phyloP scores from a whole-genome alignment of 2,113 vertebrate species.

The Platichthys flesus region DNA sequence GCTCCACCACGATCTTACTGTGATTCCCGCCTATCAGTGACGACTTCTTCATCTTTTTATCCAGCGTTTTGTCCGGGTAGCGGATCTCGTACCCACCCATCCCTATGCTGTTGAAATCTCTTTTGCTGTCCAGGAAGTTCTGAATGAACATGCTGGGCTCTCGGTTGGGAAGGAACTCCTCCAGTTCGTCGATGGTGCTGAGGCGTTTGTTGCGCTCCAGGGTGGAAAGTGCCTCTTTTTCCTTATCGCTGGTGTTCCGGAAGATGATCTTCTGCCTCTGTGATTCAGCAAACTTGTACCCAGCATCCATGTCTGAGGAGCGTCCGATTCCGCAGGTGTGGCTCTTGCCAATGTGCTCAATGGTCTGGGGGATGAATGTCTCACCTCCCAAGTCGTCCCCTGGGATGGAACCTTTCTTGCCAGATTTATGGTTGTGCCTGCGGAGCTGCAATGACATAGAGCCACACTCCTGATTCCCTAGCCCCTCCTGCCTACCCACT shows the following conservation, averaged over 20 bases:
- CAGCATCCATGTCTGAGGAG: slow-evolving; percentile 86
- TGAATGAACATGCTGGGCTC: slow-evolving; percentile 97
- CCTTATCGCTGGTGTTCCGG: slow-evolving; percentile 89
- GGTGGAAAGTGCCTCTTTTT: slow-evolving; percentile 90
- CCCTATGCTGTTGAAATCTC: slow-evolving; percentile 98
- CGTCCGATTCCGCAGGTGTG: slow-evolving; percentile 92
- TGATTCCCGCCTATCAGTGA: slow-evolving; percentile 98
- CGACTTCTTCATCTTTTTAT: slow-evolving; percentile 96
- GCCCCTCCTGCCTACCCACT: slow-evolving; percentile 89
- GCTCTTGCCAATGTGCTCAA: slow-evolving; percentile 97
- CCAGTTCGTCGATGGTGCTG: slow-evolving; percentile 98
- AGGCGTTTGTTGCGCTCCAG: slow-evolving; percentile 95
- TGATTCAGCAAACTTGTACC: slow-evolving; percentile 92
- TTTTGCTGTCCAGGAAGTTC: slow-evolving; percentile 95
- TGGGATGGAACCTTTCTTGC: slow-evolving; percentile 83
- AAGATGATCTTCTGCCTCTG: slow-evolving; percentile 93
- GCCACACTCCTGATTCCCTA: slow-evolving; percentile 91
- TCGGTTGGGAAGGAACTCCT: slow-evolving; percentile 94
- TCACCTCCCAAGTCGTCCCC: slow-evolving; percentile 89
- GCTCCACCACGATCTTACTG: slow-evolving; percentile 98
- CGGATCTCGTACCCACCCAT: slow-evolving; percentile 97
- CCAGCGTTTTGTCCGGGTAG: slow-evolving; percentile 96
- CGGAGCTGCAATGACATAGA: slow-evolving; percentile 93
- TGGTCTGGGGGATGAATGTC: slow-evolving; percentile 97
- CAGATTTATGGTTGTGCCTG: slow-evolving; percentile 90